A percentile compares a stretch with the other conserved stretches of the same genome.
phyloP scores from a whole-genome alignment of 2,113 vertebrate genomes.

The Alexandromys fortis region DNA sequence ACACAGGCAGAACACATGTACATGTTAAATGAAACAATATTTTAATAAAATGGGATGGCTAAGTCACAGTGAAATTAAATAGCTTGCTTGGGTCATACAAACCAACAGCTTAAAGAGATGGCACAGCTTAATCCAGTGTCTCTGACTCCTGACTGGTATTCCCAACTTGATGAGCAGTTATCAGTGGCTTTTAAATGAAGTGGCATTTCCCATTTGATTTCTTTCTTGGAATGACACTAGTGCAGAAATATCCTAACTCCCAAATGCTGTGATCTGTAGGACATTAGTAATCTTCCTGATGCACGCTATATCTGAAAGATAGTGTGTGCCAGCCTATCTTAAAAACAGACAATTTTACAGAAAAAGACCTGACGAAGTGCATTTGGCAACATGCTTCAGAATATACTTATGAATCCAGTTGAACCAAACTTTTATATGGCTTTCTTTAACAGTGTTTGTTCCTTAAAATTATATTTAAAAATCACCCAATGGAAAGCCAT shows the following conservation, averaged over 20 bases:
- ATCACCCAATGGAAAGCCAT: slow-evolving; percentile 80
- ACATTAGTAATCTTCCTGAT: slow-evolving; percentile 21
- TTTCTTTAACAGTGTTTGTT: slow-evolving; percentile 74
- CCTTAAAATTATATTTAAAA: slow-evolving; percentile 81
- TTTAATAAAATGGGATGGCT: neutral
- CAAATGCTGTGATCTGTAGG: neutral
- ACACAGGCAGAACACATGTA: neutral
- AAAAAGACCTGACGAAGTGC: slow-evolving; percentile 42
- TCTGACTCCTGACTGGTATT: neutral
- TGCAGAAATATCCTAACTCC: neutral
- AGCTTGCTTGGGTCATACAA: neutral
- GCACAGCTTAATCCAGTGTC: neutral
- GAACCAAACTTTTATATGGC: slow-evolving; percentile 79
- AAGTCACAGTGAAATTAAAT: neutral
- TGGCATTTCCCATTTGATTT: slow-evolving; percentile 42
- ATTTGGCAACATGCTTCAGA: slow-evolving; percentile 71
- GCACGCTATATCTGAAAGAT: neutral
- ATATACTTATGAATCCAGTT: slow-evolving; percentile 78
- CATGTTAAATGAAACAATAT: neutral
- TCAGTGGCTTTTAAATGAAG: neutral
- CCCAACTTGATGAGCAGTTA: neutral
- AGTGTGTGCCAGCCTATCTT: neutral
- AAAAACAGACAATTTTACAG: slow-evolving; percentile 50
- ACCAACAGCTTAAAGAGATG: neutral
- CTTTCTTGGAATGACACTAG: neutral